A percentile compares a stretch with the other conserved stretches of the same genome.
Conservation (phyloP, 2,888 invertebrate genomes). For the Papilio gigon region DNA sequence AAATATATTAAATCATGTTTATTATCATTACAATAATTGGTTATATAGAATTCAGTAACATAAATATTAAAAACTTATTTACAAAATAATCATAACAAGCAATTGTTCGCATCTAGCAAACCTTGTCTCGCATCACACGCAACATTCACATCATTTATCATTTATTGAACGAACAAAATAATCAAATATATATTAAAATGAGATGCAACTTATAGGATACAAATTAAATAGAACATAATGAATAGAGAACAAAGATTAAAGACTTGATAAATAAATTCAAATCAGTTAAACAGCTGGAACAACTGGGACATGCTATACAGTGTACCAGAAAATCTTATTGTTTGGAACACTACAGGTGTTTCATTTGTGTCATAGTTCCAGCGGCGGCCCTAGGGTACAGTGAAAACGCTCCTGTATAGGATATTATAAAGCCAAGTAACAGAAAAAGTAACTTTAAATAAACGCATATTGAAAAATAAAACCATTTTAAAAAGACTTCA, state of each 20-base stretch:
- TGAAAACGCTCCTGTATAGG: not conserved
- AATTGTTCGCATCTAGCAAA: constrained; percentile 28
- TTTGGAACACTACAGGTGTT: not conserved
- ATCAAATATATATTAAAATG: constrained; percentile 11
- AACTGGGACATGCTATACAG: not conserved
- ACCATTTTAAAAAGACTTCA: not conserved
- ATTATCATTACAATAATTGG: constrained; percentile 21
- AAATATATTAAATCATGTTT: constrained; percentile 6
- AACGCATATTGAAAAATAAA: not conserved
- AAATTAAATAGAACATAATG: constrained; percentile 2
- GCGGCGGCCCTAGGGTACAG: not conserved
- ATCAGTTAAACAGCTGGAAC: not conserved
- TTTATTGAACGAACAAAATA: not conserved
- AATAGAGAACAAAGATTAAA: not conserved
- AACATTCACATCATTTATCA: constrained; percentile 15
- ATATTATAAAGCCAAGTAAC: not conserved
- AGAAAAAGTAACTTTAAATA: not conserved
- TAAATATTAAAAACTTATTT: constrained; percentile 22
- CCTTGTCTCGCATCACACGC: constrained; percentile 2
- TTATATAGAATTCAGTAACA: constrained; percentile 5
- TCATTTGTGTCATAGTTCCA: not conserved
- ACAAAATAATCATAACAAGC: constrained; percentile 8
- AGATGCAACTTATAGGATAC: constrained; percentile 5
- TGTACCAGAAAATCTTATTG: not conserved
- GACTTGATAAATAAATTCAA: constrained; percentile 8